A percentile compares a stretch with the other conserved stretches of the same genome.
These are phyloP conservation scores for Campylomormyrus tamandua DNA, from an alignment of 2,113 vertebrate species.

Conservation along the genomic window DNA sequence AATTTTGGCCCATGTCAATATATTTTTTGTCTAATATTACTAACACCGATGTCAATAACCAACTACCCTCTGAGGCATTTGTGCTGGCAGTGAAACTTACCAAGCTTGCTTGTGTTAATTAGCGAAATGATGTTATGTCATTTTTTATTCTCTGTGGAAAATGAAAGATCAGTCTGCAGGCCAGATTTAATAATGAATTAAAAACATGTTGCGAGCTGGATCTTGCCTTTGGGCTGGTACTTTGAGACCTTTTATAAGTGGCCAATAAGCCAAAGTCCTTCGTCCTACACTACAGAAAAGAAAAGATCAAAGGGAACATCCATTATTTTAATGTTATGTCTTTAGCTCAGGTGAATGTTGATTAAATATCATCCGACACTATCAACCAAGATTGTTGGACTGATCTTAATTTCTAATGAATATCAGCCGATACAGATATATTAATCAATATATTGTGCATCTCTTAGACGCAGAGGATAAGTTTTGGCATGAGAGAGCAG, in stretches of 20 bases:
- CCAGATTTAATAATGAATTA: not conserved
- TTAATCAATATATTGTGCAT: not conserved
- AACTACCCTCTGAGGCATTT: not conserved
- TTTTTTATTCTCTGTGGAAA: not conserved
- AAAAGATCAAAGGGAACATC: not conserved
- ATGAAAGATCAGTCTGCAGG: not conserved
- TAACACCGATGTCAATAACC: not conserved
- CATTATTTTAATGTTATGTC: not conserved
- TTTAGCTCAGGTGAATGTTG: not conserved
- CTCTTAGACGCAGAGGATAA: not conserved
- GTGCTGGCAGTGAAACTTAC: not conserved
- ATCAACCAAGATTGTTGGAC: not conserved
- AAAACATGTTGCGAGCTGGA: not conserved
- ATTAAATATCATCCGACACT: not conserved
- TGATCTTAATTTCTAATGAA: not conserved
- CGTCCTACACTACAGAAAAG: not conserved
- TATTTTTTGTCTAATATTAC: not conserved
- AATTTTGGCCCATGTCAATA: not conserved
- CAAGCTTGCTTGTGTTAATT: not conserved
- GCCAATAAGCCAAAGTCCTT: not conserved
- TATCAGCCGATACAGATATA: not conserved
- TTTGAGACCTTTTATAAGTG: not conserved
- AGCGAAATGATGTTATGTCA: not conserved
- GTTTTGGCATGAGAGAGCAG: not conserved
- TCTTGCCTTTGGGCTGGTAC: not conserved